Evolutionary conservation across 2,797 vertebrate species (phyloP).

Genomic region (Gadopsis marmoratus): DNA sequence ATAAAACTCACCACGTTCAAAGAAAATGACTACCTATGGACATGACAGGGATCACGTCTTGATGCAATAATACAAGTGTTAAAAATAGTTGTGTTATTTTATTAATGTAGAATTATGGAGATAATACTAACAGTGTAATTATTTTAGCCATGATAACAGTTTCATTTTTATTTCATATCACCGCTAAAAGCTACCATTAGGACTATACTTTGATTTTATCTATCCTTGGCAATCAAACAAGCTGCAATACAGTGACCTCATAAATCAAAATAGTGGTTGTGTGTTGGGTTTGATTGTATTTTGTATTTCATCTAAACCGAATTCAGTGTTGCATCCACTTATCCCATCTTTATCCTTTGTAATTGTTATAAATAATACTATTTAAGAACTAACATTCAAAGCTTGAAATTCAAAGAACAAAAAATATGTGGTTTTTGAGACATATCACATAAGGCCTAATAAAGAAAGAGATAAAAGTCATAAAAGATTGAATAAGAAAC

Average conservation of each 20-base stretch:
- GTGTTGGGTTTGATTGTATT: background rate
- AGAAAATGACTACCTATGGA: background rate
- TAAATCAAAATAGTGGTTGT: background rate
- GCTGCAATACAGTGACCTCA: background rate
- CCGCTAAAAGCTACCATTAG: background rate
- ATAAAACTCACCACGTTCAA: constrained; percentile 3
- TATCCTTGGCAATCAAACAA: background rate
- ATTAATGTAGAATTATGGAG: background rate
- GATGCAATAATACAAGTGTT: background rate
- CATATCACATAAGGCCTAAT: background rate
- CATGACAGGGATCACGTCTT: background rate
- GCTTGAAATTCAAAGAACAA: background rate
- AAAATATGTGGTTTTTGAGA: background rate
- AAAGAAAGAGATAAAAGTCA: background rate
- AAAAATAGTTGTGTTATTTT: constrained; percentile 2
- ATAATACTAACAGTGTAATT: background rate
- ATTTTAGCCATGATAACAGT: background rate
- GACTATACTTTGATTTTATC: background rate
- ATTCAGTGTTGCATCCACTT: background rate
- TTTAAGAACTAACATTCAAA: background rate
- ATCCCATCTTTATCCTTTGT: background rate
- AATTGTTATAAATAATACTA: background rate
- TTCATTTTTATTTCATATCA: background rate
- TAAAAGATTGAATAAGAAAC: background rate
- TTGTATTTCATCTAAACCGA: background rate